A percentile compares a stretch with the other conserved stretches of the same genome.
Evolutionary conservation across 2,113 vertebrate genomes (phyloP).

Genomic region (Euleptes europaea): DNA sequence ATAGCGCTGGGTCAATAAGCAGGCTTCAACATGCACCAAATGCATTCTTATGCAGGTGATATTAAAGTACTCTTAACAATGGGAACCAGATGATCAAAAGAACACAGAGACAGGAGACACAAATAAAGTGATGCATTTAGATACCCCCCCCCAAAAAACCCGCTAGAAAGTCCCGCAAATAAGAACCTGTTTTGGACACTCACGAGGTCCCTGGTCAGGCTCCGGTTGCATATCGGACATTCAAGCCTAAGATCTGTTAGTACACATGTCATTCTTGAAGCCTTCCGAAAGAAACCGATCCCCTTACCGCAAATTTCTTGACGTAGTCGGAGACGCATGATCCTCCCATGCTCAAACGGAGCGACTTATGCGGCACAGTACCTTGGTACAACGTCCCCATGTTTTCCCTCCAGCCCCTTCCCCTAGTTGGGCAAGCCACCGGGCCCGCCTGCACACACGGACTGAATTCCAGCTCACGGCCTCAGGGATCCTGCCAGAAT

Average conservation of each 20-base stretch:
- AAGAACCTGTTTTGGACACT: background rate
- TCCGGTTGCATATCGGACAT: background rate
- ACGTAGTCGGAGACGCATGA: conserved; percentile 80
- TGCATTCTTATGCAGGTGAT: too few relatives aligned
- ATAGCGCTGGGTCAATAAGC: too few relatives aligned
- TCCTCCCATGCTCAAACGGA: conserved; percentile 74
- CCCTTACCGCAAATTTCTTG: conserved; percentile 81
- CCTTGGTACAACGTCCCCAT: conserved; percentile 79
- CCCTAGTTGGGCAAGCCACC: conserved; percentile 20
- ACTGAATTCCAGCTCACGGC: conserved; percentile 48
- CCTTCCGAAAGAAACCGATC: background rate
- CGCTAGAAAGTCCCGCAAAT: background rate
- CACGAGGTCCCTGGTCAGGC: too few relatives aligned
- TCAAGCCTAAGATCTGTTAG: background rate
- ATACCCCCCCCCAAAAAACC: background rate
- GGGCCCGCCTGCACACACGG: conserved; percentile 38
- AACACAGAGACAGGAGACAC: too few relatives aligned
- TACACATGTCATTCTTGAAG: background rate
- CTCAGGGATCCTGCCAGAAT: conserved; percentile 60
- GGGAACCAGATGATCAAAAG: too few relatives aligned
- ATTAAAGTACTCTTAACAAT: too few relatives aligned
- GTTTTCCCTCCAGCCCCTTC: conserved; percentile 6
- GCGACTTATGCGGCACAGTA: conserved; percentile 65
- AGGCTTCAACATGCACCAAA: too few relatives aligned
- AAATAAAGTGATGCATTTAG: too few relatives aligned